A percentile compares a stretch with the other conserved stretches of the same genome.
phyloP scores from a whole-genome alignment of 37 sponge, comb jelly and placozoan species.

The Mnemiopsis leidyi region DNA sequence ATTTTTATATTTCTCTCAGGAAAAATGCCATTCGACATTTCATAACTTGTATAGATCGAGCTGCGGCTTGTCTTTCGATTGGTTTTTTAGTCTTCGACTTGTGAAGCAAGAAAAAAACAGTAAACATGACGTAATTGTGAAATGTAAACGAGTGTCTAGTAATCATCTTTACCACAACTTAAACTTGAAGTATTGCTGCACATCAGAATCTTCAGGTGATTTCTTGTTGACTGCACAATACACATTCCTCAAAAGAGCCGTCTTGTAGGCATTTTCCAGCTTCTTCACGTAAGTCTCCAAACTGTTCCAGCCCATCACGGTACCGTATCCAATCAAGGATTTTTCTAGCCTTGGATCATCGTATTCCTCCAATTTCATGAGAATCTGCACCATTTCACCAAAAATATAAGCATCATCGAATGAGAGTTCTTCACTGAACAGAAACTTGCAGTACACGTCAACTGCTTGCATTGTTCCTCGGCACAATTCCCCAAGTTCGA shows the following conservation, averaged over 20 bases:
- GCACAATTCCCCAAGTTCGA: slow-evolving; percentile 89
- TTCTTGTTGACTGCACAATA: slow-evolving; percentile 88
- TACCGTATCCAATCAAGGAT: slow-evolving; percentile 81
- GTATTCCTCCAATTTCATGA: slow-evolving; percentile 79
- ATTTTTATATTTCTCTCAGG: too few species aligned
- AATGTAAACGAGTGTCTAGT: too few species aligned
- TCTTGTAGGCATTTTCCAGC: slow-evolving; percentile 88
- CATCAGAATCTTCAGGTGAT: slow-evolving; percentile 74
- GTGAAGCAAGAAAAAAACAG: too few species aligned
- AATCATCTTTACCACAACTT: slow-evolving; percentile 17
- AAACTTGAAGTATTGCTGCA: slow-evolving; percentile 89
- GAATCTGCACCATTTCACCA: slow-evolving; percentile 87
- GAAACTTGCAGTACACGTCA: slow-evolving; percentile 84
- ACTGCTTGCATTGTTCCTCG: slow-evolving; percentile 80
- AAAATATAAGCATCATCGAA: slow-evolving; percentile 96
- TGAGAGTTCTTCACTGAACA: slow-evolving; percentile 81
- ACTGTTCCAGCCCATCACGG: slow-evolving; percentile 83
- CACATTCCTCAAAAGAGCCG: slow-evolving; percentile 76
- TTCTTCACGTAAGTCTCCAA: slow-evolving; percentile 83
- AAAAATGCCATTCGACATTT: too few species aligned
- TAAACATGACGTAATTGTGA: too few species aligned
- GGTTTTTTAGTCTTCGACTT: too few species aligned
- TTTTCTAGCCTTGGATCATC: slow-evolving; percentile 75
- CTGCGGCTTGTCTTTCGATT: too few species aligned
- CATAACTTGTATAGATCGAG: too few species aligned